A percentile compares a stretch with the other conserved stretches of the same genome.
phyloP scores from a whole-genome alignment of 2,888 invertebrate genomes.

The Melinaea marsaeus region DNA sequence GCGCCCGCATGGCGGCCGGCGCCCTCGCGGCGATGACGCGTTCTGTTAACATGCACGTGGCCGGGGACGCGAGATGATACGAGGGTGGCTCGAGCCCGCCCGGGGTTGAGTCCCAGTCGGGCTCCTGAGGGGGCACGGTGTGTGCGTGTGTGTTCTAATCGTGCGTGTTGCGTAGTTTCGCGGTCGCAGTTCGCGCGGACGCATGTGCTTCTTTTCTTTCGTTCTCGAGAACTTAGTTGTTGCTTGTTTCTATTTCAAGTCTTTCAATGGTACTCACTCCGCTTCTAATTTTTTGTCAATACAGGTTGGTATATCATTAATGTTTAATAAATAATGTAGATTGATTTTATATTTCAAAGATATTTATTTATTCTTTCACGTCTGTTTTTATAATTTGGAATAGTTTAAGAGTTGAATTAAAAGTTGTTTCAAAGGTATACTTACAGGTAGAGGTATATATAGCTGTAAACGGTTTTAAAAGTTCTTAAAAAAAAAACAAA shows the following conservation, averaged over 20 bases:
- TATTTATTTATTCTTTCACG: too few relatives aligned
- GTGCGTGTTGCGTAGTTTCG: constrained; percentile 13
- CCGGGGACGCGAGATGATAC: not conserved
- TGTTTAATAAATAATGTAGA: too few relatives aligned
- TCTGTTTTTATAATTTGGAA: too few relatives aligned
- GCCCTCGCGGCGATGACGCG: constrained; percentile 5
- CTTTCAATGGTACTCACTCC: too few relatives aligned
- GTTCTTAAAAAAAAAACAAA: too few relatives aligned
- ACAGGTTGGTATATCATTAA: too few relatives aligned
- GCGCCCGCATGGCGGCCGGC: constrained; percentile 17
- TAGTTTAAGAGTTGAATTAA: too few relatives aligned
- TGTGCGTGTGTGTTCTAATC: not conserved
- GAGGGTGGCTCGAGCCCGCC: constrained; percentile 5
- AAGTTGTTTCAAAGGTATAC: too few relatives aligned
- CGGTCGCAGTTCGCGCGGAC: constrained; percentile 18
- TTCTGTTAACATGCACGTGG: constrained; percentile 4
- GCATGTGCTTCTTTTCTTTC: constrained; percentile 15
- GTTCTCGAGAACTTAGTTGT: constrained; percentile 3
- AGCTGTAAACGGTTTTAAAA: too few relatives aligned
- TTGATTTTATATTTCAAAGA: too few relatives aligned
- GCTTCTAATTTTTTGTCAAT: too few relatives aligned
- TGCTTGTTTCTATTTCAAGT: constrained; percentile 2
- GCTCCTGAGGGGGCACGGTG: not conserved
- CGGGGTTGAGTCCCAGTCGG: not conserved
- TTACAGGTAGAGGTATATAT: too few relatives aligned